phyloP scores from a whole-genome alignment of 2,113 vertebrate species.

The Dipodomys ordii region DNA sequence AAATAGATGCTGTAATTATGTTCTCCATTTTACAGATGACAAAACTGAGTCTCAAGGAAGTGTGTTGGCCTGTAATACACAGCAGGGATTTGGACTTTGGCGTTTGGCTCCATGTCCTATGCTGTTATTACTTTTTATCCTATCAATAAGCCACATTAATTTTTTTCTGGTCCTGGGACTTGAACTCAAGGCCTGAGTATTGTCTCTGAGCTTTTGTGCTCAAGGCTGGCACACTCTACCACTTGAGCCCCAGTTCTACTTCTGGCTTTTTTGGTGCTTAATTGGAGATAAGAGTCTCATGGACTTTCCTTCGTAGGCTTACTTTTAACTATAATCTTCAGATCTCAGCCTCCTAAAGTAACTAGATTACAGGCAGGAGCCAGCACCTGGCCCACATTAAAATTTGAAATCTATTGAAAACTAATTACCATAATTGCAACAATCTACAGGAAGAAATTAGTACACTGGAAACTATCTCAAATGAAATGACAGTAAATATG shows the following conservation, averaged over 20 bases:
- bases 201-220: too few relatives aligned
- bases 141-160: not conserved
- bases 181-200: too few relatives aligned
- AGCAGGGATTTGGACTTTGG: not conserved
- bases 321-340: too few relatives aligned
- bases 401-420: conserved; percentile 51
- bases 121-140: not conserved
- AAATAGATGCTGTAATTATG: not conserved
- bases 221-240: too few relatives aligned
- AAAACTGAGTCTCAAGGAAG: conserved; percentile 11
- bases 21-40: conserved; percentile 19
- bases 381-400: not conserved
- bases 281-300: too few relatives aligned
- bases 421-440: conserved; percentile 43
- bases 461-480: conserved; percentile 43
- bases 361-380: too few relatives aligned
- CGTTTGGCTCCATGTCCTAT: not conserved
- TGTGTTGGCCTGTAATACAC: conserved; percentile 17
- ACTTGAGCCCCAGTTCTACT: too few relatives aligned
- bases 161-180: too few relatives aligned
- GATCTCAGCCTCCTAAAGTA: too few relatives aligned
- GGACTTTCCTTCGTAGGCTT: too few relatives aligned
- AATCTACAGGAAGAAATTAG: conserved; percentile 25
- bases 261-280: too few relatives aligned
- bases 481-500: conserved; percentile 48